A percentile compares a stretch with the other conserved stretches of the same genome.
Evolutionary conservation across 2,888 invertebrate genomes (phyloP).

Genomic region (Panzeria rudis): DNA sequence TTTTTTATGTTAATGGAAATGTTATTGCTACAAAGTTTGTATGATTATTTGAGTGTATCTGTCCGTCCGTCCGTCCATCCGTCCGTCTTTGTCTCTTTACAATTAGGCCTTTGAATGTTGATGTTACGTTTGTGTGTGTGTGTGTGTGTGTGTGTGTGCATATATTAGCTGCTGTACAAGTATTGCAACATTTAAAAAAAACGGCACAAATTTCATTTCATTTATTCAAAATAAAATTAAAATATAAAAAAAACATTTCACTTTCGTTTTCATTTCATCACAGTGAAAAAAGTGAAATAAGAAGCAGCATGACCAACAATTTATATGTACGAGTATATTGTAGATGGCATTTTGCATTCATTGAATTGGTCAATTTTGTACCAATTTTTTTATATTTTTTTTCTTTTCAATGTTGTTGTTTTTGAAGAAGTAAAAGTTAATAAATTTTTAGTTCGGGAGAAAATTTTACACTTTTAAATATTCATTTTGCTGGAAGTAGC

Average conservation of each 20-base stretch:
- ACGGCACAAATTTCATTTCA: conserved; percentile 67
- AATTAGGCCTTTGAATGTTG: conserved; percentile 60
- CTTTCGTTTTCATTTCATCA: conserved; percentile 70
- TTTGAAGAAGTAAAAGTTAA: not conserved
- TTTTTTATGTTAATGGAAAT: conserved; percentile 30
- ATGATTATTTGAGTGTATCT: not conserved
- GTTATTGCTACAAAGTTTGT: conserved; percentile 18
- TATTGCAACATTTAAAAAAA: conserved; percentile 68
- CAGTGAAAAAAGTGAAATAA: too few relatives aligned
- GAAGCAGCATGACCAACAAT: conserved; percentile 28
- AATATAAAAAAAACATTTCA: conserved; percentile 61
- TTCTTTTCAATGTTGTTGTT: conserved; percentile 22
- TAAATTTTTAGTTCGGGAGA: not conserved
- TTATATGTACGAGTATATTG: not conserved
- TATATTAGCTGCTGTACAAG: too few relatives aligned
- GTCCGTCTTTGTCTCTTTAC: conserved; percentile 8
- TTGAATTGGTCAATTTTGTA: conserved; percentile 39
- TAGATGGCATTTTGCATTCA: conserved; percentile 20
- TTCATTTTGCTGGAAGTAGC: too few relatives aligned
- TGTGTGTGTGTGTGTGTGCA: conserved; percentile 10
- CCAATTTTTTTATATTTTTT: not conserved
- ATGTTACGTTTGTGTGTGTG: conserved; percentile 1
- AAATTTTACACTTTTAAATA: not conserved
- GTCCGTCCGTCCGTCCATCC: not conserved
- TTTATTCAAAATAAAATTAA: conserved; percentile 52